A percentile compares a stretch with the other conserved stretches of the same genome.
phyloP scores from a whole-genome alignment of 2,888 invertebrate genomes.

The Azorinus chamasolen region DNA sequence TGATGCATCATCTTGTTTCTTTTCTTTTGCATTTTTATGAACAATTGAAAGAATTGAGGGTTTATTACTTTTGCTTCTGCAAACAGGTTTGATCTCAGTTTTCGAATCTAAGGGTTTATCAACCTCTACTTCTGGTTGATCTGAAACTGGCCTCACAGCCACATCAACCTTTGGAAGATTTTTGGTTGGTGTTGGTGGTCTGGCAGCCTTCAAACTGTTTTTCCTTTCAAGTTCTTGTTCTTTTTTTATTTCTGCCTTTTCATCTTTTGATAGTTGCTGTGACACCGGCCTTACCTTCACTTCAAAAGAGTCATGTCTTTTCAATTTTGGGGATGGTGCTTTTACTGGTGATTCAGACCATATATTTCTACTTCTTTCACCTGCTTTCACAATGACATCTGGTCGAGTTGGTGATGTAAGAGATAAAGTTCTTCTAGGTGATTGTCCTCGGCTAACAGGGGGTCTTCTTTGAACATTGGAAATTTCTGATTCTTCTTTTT shows the following conservation, averaged over 20 bases:
- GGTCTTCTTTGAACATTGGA: conserved; percentile 37
- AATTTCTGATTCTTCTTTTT: conserved; percentile 24
- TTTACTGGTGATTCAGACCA: conserved; percentile 42
- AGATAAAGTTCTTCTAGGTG: conserved; percentile 51
- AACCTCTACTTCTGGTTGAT: conserved; percentile 50
- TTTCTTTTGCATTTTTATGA: too few species aligned
- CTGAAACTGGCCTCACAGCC: conserved; percentile 45
- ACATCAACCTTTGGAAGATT: conserved; percentile 40
- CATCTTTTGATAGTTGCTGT: conserved; percentile 32
- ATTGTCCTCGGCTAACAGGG: conserved; percentile 41
- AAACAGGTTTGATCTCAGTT: conserved; percentile 27
- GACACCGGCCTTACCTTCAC: conserved; percentile 55
- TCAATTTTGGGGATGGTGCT: conserved; percentile 48
- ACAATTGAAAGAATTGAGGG: too few species aligned
- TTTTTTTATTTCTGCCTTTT: conserved; percentile 31
- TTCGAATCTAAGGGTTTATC: conserved; percentile 47
- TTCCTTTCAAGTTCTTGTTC: conserved; percentile 39
- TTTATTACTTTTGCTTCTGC: too few species aligned
- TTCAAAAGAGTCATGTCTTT: conserved; percentile 59
- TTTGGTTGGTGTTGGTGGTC: conserved; percentile 45
- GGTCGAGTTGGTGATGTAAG: conserved; percentile 53
- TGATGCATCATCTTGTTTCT: too few species aligned
- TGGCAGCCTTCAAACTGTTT: conserved; percentile 35
- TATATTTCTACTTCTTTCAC: conserved; percentile 54
- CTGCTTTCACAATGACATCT: conserved; percentile 18